Evolutionary conservation across 2,113 vertebrate species (phyloP), one percentile per base, ranked within the genome.

Genomic region (Misgurnus mizolepis): DNA sequence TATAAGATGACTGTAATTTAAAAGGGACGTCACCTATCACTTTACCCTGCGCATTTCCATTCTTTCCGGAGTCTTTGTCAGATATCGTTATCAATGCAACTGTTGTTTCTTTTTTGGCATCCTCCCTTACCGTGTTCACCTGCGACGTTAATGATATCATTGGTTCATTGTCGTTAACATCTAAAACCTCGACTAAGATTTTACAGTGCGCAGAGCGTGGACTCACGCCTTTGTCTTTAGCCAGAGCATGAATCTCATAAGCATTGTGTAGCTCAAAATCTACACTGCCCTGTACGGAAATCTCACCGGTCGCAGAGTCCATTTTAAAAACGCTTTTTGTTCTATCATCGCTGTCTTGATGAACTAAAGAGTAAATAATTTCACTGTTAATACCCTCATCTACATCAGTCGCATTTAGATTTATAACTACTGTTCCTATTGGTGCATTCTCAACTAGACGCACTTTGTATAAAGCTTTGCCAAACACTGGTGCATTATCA

Each of bases 81-180:
- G 82, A 91, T 56, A 96, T 88, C 53, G 90, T 94, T 34, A 96
- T 85, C 5, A 96, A 88, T 40, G 95, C 95, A 78, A 95, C 90
- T 1, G 93, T 93, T 1, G 95, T 95, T 65, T 94, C 95, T 56
- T 87, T 86, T 76, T 83, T 83, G 1, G 93, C 88, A 61, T 93
- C 91, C 85, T 96, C 95, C 0, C 90, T 91, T 14, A 96, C 75
- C 0, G 90, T 89, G 76, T 89, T 95, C 69, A 91, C 90, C 3
- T 96, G 86, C 15, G 94, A 94, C 1, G 94, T 90, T 68, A 96
- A 15, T 0, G 88, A 90, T 83, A 96, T 92, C 72, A 96, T 93
- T 0, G 95, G 95, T 7, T 90, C 88, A 8, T 98, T 95, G 71
- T 96, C 95, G 76, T 96, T 98, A 45, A 95, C 88, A 79, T 97